Conservation (phyloP, 2,113 vertebrate species). For the Gracilinanus agilis region DNA sequence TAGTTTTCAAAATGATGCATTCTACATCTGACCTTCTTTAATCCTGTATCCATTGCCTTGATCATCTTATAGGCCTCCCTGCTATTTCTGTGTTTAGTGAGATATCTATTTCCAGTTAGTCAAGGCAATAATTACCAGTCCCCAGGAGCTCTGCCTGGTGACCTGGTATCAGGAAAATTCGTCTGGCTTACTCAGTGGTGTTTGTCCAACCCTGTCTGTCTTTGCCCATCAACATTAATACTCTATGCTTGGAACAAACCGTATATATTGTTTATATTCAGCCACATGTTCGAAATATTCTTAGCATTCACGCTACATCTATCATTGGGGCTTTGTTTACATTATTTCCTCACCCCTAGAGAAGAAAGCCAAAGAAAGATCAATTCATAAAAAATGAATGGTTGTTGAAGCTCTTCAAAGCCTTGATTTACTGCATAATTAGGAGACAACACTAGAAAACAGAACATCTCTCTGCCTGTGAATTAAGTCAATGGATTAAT, state of each 20-base stretch:
- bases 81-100: slow-evolving; percentile 47
- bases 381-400: slow-evolving; percentile 80
- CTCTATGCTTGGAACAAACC: slow-evolving; percentile 52
- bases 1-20: not conserved
- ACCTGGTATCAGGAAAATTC: slow-evolving; percentile 1
- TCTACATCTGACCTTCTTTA: slow-evolving; percentile 4
- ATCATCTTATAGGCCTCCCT: slow-evolving; percentile 4
- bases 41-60: not conserved
- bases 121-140: not conserved
- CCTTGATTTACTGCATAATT: slow-evolving; percentile 81
- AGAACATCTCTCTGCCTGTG: slow-evolving; percentile 66
- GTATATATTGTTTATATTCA: slow-evolving; percentile 53
- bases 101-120: slow-evolving; percentile 49
- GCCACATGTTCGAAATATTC: slow-evolving; percentile 46
- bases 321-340: slow-evolving; percentile 63
- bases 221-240: slow-evolving; percentile 17
- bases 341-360: slow-evolving; percentile 74
- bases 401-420: slow-evolving; percentile 77
- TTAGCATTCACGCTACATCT: slow-evolving; percentile 66
- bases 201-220: slow-evolving; percentile 23
- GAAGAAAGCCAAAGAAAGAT: slow-evolving; percentile 79
- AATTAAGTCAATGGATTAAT: slow-evolving; percentile 80
- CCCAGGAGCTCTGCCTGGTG: slow-evolving; percentile 22
- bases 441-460: slow-evolving; percentile 76
- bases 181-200: not conserved